A percentile compares a stretch with the other conserved stretches of the same genome.
These are phyloP conservation scores for Phacellophora camtschatica DNA, from an alignment of 30 jellyfish, hydroid and myxozoan genomes.

Conservation along the genomic window DNA sequence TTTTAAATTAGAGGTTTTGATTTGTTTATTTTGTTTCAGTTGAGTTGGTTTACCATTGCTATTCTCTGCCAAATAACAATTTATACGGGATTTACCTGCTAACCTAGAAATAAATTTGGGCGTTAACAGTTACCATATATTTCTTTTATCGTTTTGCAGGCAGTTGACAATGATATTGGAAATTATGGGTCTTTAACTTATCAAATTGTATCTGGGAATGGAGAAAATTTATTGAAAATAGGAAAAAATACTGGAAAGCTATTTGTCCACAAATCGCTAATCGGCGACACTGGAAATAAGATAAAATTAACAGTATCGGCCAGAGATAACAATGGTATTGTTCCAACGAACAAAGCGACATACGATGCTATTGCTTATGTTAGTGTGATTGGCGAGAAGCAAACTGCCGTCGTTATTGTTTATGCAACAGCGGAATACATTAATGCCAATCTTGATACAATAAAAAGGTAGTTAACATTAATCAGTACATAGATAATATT, in stretches of 20 bases:
- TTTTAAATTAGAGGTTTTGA: too few species aligned
- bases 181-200: slow-evolving; percentile 40
- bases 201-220: slow-evolving; percentile 59
- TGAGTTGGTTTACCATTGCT: too few species aligned
- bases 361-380: background rate
- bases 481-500: too few species aligned
- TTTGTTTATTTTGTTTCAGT: too few species aligned
- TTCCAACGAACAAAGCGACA: slow-evolving; percentile 19
- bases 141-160: too few species aligned
- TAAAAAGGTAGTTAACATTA: slow-evolving; percentile 4
- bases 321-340: slow-evolving; percentile 37
- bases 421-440: slow-evolving; percentile 27
- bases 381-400: slow-evolving; percentile 27
- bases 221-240: slow-evolving; percentile 37
- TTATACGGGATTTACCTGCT: too few species aligned
- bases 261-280: slow-evolving; percentile 38
- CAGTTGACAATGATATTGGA: slow-evolving; percentile 58
- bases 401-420: slow-evolving; percentile 23
- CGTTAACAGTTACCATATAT: too few species aligned
- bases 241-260: slow-evolving; percentile 44
- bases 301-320: slow-evolving; percentile 12
- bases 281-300: slow-evolving; percentile 28
- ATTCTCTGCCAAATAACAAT: too few species aligned
- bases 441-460: background rate
- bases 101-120: too few species aligned